Evolutionary conservation across 2,797 vertebrate genomes (phyloP), one percentile per base, ranked within the genome.

Genomic region (Columba guinea): DNA sequence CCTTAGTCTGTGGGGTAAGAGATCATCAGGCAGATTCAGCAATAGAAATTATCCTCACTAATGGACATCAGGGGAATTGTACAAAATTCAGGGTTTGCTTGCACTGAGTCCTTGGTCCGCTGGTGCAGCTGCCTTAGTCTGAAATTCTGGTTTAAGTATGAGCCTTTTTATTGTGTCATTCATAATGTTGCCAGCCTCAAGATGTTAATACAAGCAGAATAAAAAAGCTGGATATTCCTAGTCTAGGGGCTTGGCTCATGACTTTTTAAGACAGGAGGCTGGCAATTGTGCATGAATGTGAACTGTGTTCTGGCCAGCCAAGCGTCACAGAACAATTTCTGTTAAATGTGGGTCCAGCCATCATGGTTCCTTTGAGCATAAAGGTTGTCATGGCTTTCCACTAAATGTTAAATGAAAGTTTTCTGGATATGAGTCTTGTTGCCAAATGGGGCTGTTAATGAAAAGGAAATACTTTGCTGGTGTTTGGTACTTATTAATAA

Each of bases 261-360:
- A 5, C 23, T 62, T 69, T 64, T 76, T 65, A 79, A 84, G 70
- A 53, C 2, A 11, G 52, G 39, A 90, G 30, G 32, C 9, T 86
- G 71, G 51, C 34, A 67, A 19, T 93, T 88, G 76, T 67, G 59
- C n/a, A 20, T 87, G 76, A 89, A 70, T 93, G 70, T 44, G 63
- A 46, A 63, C 69, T 70, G 37, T 82, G 65, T 60, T 94, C 76
- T 84, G 77, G 56, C 26, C 65, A 79, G 62, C 46, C 63, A 63
- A 41, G 49, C 37, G 26, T 30, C 76, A 52, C 70, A 52, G 46
- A 44, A 32, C 44, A 41, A 20, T 71, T 81, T 63, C 48, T 73
- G 11, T 16, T 76, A 37, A 81, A 44, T 5, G 1, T 8, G 19
- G 62, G 39, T 76, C 44, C 55, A 41, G 13, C 79, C 21, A 1